These are phyloP conservation scores for Neofelis nebulosa DNA, from an alignment of 2,113 vertebrate species.

Conservation along the genomic window DNA sequence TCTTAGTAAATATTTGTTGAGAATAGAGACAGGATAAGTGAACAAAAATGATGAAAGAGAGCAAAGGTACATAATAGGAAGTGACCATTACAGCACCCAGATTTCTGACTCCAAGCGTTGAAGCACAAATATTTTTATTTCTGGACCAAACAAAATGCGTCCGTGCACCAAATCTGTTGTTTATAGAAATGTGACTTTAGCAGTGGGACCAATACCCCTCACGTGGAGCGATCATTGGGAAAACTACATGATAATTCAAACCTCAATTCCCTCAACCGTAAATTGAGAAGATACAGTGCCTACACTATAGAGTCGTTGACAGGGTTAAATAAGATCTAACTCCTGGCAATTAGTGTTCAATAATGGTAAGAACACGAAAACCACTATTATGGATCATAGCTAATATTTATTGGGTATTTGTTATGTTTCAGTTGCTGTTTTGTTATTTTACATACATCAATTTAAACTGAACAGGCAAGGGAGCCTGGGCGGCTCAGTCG, in stretches of 20 bases:
- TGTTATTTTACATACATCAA: background rate
- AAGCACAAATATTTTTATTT: background rate
- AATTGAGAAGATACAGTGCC: background rate
- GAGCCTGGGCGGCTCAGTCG: too few species aligned
- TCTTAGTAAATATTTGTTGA: background rate
- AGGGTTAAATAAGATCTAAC: background rate
- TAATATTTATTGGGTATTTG: background rate
- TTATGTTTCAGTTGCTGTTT: background rate
- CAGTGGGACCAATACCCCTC: rapidly evolving
- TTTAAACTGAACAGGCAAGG: background rate
- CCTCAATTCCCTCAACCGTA: background rate
- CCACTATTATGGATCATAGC: background rate
- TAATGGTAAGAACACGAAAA: background rate
- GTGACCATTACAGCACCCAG: background rate
- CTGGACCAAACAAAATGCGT: background rate
- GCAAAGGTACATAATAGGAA: background rate
- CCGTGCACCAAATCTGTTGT: background rate
- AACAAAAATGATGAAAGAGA: background rate
- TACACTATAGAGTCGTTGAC: background rate
- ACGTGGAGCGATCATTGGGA: rapidly evolving
- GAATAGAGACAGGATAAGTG: background rate
- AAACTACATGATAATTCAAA: background rate
- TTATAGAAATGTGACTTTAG: background rate
- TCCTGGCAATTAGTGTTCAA: background rate
- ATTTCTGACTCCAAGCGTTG: background rate